Evolutionary conservation across 2,113 vertebrate species (phyloP).

Genomic region (Vireo altiloquus): DNA sequence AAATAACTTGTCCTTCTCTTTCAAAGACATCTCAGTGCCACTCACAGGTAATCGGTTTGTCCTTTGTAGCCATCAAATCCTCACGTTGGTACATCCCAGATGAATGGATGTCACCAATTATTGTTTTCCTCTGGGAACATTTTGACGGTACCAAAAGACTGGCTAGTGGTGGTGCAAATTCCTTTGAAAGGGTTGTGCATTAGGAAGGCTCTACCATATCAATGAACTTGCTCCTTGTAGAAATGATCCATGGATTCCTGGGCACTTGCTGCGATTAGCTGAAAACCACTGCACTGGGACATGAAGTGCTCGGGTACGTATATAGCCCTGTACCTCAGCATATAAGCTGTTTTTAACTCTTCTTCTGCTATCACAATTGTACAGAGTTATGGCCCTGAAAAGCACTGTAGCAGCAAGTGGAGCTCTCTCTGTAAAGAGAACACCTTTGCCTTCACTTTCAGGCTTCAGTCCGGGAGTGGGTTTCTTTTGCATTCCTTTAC

Average conservation of each 20-base stretch:
- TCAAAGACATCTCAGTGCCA: neutral
- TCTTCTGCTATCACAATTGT: neutral
- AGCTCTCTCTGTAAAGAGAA: neutral
- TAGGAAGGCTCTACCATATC: accelerated
- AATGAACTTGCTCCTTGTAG: neutral
- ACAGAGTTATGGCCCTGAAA: neutral
- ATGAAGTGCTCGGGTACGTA: accelerated
- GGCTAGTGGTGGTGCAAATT: neutral
- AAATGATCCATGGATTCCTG: neutral
- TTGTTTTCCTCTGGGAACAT: neutral
- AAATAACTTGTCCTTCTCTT: neutral
- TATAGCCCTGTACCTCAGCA: neutral
- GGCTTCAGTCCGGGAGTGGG: neutral
- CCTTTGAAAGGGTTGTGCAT: accelerated
- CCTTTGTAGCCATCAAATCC: neutral
- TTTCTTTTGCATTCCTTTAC: neutral
- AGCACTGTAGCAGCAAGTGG: neutral
- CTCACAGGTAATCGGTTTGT: neutral
- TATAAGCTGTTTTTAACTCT: neutral
- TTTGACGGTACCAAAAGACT: neutral
- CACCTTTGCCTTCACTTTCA: neutral
- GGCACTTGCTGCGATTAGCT: neutral
- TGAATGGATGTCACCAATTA: neutral
- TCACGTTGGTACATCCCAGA: neutral
- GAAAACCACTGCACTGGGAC: neutral